Evolutionary conservation across 2,113 vertebrate genomes (phyloP), one percentile per base, ranked within the genome.

Genomic region (Telmatochromis sp.): DNA sequence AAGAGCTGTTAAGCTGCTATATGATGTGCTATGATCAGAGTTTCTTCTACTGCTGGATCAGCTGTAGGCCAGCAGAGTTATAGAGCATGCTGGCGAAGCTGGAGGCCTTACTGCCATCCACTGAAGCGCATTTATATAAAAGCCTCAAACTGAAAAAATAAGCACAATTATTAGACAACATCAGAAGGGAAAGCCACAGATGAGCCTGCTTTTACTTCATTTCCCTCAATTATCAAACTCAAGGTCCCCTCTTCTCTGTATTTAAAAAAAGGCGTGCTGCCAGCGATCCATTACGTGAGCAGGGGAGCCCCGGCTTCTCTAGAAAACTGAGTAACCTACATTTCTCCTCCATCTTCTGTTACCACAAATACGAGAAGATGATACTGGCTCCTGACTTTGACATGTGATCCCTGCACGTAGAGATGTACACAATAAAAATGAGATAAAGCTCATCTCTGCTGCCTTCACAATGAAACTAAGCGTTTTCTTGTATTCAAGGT

Each of bases 271-370:
- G 53, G 71, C 23, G 23, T 11, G 63, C 50, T 42, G 2, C 17
- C 28, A 53, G 73, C 1, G 75, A 81, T 57, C 60, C 47, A 6
- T 73, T 87, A 63, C 40, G 0, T 1, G 47, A 90, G 83, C 79
- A 23, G 82, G 85, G 75, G 37, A 89, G 82, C 63, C 81, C 85
- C 15, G 55, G 50, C 33, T 81, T 9, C 90, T 89, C 79, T 82
- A 82, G 73, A 93, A 89, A 84, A 33, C 55, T 0, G 10, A 11
- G 57, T 83, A 87, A 95, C 93, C 93, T 90, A 88, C 90, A 90
- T 92, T 60, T 81, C 65, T 86, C 80, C 73, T 90, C 88, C 60
- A 53, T 88, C 58, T 50, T 60, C 81, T 47, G 55, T 54, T 60
- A 35, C 84, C 17, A 42, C 13, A 2, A 57, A 37, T 4, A 17